Percentiles rank a stretch among this genome's conserved stretches.
phyloP scores from a whole-genome alignment of 1,140 invertebrate species.

The Lerema accius region DNA sequence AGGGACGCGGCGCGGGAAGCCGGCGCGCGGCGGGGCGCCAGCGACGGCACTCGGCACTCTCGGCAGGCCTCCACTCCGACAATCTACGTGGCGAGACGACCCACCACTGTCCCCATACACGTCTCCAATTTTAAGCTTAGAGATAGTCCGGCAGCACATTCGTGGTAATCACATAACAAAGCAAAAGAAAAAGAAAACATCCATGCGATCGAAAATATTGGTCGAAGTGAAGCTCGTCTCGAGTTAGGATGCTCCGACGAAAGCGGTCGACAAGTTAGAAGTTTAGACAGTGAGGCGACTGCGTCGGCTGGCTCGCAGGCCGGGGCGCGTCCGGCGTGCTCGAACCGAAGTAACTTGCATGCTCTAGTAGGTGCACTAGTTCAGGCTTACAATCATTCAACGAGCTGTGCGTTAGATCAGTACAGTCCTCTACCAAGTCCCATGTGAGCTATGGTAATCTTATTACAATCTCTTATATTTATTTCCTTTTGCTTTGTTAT shows the following conservation, averaged over 20 bases:
- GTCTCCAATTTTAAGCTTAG: slow-evolving; percentile 56
- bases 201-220: slow-evolving; percentile 68
- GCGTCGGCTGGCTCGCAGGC: slow-evolving; percentile 47
- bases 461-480: slow-evolving; percentile 51
- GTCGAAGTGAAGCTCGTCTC: slow-evolving; percentile 65
- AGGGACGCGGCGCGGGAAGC: slow-evolving; percentile 62
- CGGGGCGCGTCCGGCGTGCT: slow-evolving; percentile 42
- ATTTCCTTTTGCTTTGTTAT: slow-evolving; percentile 82
- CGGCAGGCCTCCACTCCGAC: slow-evolving; percentile 54
- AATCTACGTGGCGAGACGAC: slow-evolving; percentile 42
- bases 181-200: slow-evolving; percentile 81
- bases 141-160: slow-evolving; percentile 73
- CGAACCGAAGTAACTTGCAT: slow-evolving; percentile 51
- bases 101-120: slow-evolving; percentile 60
- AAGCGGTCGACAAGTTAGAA: slow-evolving; percentile 63
- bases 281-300: slow-evolving; percentile 56
- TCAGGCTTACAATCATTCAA: slow-evolving; percentile 79
- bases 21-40: slow-evolving; percentile 57
- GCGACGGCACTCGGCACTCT: slow-evolving; percentile 28
- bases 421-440: slow-evolving; percentile 73
- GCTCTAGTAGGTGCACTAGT: slow-evolving; percentile 76
- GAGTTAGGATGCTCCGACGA: slow-evolving; percentile 53
- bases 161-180: slow-evolving; percentile 79
- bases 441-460: slow-evolving; percentile 60
- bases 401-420: slow-evolving; percentile 77